These are phyloP conservation scores for Pseudochromis fuscus DNA, from an alignment of 2,797 vertebrate genomes.

Conservation along the genomic window DNA sequence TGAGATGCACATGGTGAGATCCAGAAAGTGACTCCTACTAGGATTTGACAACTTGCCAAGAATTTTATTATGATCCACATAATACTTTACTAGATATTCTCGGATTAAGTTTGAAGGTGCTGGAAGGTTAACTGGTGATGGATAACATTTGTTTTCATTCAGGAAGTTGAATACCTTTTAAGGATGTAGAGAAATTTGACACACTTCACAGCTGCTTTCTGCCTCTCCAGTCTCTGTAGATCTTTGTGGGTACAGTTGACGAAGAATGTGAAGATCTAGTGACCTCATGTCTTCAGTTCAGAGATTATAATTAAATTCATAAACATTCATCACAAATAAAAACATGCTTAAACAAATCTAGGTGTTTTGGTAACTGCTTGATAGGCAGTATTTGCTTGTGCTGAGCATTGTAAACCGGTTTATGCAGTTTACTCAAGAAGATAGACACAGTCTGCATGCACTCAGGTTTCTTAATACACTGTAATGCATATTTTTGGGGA, in stretches of 20 bases:
- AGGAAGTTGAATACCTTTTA: no score
- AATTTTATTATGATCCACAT: no score
- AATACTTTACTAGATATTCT: not conserved
- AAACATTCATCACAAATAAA: not conserved
- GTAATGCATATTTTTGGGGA: no score
- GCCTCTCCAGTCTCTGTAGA: not conserved
- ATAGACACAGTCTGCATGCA: no score
- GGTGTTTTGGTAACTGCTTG: conserved; percentile 5
- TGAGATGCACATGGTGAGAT: not conserved
- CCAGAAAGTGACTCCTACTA: not conserved
- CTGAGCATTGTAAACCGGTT: no score
- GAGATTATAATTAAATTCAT: not conserved
- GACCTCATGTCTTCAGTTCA: not conserved
- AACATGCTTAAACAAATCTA: not conserved
- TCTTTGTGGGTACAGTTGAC: not conserved
- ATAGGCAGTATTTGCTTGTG: not conserved
- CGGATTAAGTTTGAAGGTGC: not conserved
- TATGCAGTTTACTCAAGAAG: no score
- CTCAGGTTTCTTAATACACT: no score
- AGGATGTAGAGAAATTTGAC: not conserved
- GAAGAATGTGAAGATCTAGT: no score
- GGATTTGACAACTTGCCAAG: no score
- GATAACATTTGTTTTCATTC: not conserved
- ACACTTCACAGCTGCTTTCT: no score
- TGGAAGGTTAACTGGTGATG: not conserved